Percentiles rank a stretch among this genome's conserved stretches.
These are phyloP conservation scores for Eurystomus glaucurus DNA, from an alignment of 2,797 vertebrate species.

Conservation along the genomic window DNA sequence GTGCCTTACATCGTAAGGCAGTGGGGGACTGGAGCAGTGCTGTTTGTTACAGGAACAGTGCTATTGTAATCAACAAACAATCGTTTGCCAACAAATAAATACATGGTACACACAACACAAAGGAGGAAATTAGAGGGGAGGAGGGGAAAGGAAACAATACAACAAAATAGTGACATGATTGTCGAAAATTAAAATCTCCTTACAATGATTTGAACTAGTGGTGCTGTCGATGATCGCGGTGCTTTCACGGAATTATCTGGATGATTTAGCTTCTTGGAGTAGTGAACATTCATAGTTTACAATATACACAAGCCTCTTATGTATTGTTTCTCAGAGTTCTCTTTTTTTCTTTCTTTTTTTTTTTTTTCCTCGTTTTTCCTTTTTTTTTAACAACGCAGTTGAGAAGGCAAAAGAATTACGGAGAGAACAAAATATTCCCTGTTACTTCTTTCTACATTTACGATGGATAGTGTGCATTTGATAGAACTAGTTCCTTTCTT, in stretches of 20 bases:
- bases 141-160: conserved; percentile 75
- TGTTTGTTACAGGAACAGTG: conserved; percentile 93
- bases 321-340: conserved; percentile 76
- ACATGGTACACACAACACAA: conserved; percentile 94
- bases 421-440: conserved; percentile 80
- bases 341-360: conserved; percentile 2
- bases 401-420: conserved; percentile 84
- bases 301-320: conserved; percentile 86
- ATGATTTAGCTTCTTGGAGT: conserved; percentile 81
- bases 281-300: conserved; percentile 85
- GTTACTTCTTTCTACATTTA: conserved; percentile 81
- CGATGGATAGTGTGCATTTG: conserved; percentile 79
- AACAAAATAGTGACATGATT: conserved; percentile 92
- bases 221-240: conserved; percentile 81
- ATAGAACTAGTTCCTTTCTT: conserved; percentile 84
- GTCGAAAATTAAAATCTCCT: conserved; percentile 98
- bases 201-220: conserved; percentile 93
- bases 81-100: conserved; percentile 99
- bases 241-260: conserved; percentile 77
- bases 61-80: conserved; percentile 97
- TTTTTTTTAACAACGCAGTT: conserved; percentile 78
- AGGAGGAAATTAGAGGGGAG: conserved; percentile 89
- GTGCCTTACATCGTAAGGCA: conserved; percentile 81
- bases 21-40: conserved; percentile 94
- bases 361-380: conserved; percentile 41